A percentile compares a stretch with the other conserved stretches of the same genome.
phyloP scores from a whole-genome alignment of 2,888 invertebrate species.

The Euphydryas editha region DNA sequence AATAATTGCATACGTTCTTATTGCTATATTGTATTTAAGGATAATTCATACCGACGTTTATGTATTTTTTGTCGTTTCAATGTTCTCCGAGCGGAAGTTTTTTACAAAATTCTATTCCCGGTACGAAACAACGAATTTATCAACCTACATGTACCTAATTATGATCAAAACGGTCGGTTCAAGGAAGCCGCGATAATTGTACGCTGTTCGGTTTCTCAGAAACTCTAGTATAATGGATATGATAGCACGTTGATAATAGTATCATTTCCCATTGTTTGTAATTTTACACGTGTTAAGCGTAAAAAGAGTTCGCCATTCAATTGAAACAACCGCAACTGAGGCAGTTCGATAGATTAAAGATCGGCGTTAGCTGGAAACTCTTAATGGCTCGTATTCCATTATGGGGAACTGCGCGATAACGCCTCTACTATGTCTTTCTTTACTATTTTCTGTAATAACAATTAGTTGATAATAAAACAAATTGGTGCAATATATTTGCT shows the following conservation, averaged over 20 bases:
- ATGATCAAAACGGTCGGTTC: conserved; percentile 59
- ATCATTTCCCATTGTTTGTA: conserved; percentile 56
- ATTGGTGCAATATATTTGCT: background rate
- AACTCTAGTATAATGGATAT: conserved; percentile 60
- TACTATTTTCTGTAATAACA: background rate
- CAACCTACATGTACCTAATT: conserved; percentile 54
- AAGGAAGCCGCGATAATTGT: conserved; percentile 73
- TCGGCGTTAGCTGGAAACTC: conserved; percentile 11
- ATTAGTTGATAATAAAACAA: background rate
- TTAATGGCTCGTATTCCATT: conserved; percentile 2
- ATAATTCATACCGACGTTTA: background rate
- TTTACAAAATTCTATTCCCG: conserved; percentile 27
- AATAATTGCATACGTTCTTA: background rate
- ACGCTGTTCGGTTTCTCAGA: conserved; percentile 65
- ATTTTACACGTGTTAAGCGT: conserved; percentile 30
- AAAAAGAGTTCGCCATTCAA: conserved; percentile 21
- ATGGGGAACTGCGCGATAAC: background rate
- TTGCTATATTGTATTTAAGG: background rate
- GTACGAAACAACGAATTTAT: conserved; percentile 29
- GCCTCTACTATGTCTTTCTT: background rate
- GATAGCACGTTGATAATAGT: conserved; percentile 73
- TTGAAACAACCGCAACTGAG: background rate
- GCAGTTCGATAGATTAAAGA: conserved; percentile 13
- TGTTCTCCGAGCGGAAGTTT: background rate
- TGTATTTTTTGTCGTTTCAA: conserved; percentile 1